Conservation (phyloP, 2,113 vertebrate species). For the Planiliza haematocheilus region DNA sequence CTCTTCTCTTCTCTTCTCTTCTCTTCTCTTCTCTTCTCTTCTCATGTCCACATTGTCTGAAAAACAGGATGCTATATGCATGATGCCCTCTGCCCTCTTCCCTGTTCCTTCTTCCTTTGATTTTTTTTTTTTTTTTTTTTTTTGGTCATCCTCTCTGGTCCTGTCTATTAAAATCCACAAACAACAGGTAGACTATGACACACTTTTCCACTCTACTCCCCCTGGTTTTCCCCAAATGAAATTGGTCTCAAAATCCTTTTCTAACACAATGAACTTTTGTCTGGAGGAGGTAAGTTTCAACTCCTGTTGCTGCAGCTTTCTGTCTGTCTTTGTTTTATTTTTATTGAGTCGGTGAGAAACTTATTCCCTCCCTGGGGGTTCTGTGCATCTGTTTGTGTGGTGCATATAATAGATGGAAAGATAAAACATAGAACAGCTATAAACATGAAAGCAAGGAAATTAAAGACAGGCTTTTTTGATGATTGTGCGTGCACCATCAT, state of each 20-base stretch:
- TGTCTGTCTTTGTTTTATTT: constrained; percentile 24
- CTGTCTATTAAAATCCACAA: neutral
- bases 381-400: constrained; percentile 23
- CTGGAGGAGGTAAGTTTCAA: constrained; percentile 59
- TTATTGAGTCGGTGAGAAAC: constrained; percentile 39
- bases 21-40: constrained; percentile 1
- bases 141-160: neutral
- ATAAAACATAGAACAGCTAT: constrained; percentile 56
- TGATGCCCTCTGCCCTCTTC: constrained; percentile 20
- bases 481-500: neutral
- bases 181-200: neutral
- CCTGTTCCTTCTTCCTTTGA: constrained; percentile 3
- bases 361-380: constrained; percentile 15
- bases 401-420: constrained; percentile 44
- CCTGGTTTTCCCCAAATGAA: neutral
- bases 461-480: constrained; percentile 43
- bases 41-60: neutral
- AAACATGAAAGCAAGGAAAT: constrained; percentile 62
- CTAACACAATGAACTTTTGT: constrained; percentile 32
- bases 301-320: constrained; percentile 44
- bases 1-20: constrained; percentile 2
- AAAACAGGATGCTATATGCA: constrained; percentile 53
- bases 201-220: neutral
- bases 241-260: neutral
- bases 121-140: too few relatives aligned